These are phyloP conservation scores for Hylaeus anthracinus DNA, from an alignment of 1,140 invertebrate genomes.

Conservation along the genomic window DNA sequence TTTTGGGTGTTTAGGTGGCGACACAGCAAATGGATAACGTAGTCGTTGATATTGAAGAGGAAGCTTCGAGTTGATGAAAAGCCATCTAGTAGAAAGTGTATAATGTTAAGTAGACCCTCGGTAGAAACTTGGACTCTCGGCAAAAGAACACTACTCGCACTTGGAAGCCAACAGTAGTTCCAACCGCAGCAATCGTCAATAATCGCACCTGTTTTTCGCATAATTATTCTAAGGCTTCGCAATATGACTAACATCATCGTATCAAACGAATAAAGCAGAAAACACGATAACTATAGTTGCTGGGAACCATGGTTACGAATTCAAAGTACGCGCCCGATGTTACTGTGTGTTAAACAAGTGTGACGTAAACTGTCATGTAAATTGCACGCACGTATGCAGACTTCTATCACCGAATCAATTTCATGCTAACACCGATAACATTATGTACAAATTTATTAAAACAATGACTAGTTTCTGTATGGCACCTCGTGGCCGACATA, in stretches of 20 bases:
- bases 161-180: not conserved
- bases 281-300: not conserved
- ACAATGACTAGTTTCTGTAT: slow-evolving; percentile 54
- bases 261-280: slow-evolving; percentile 15
- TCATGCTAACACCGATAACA: slow-evolving; percentile 53
- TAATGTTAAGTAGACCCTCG: no score
- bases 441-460: slow-evolving; percentile 65
- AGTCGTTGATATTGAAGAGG: no score
- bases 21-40: no score
- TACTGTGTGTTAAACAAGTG: slow-evolving; percentile 9
- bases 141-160: not conserved
- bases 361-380: slow-evolving; percentile 20
- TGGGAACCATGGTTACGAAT: slow-evolving; percentile 3
- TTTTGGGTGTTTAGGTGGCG: no score
- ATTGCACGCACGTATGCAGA: slow-evolving; percentile 26
- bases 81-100: no score
- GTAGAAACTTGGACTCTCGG: no score
- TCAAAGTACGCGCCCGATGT: not conserved
- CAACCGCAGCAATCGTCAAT: not conserved
- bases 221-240: slow-evolving; percentile 25
- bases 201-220: not conserved
- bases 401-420: slow-evolving; percentile 36
- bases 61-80: no score
- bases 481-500: not conserved
- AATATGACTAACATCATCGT: slow-evolving; percentile 46